Base-by-base conservation (phyloP, 2,888 invertebrate species). In the Drosophila meridionalis region DNA sequence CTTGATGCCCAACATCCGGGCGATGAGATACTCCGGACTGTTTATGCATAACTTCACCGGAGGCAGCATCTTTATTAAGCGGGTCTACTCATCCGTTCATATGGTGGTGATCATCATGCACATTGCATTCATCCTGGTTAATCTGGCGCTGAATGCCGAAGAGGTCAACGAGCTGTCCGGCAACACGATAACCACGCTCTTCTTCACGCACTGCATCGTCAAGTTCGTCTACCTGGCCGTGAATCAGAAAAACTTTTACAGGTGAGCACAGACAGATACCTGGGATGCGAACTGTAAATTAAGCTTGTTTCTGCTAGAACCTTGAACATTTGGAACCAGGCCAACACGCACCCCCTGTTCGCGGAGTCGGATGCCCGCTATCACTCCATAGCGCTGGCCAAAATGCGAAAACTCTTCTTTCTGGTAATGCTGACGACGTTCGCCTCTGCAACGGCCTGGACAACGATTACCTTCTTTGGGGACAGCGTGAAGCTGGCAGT, bases 311-410 rank as follows among this genome's bases (percentile, higher is more conserved):
- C 7, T 48, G 3, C 26, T 53, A 95, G 97, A 88, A 96, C 97
- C 0, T 92, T 97, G 47, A 96, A 95, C 38, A 95, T 96, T 73
- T 97, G 97, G 97, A 97, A 97, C 92, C 96, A 97, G 93, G 95
- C 96, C 0, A 97, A 97, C 92, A 95, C 96, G 62, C 97, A 97
- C 93, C 97, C 97, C 0, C 92, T 97, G 47, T 97, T 97, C 92
- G 95, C 96, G 55, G 97, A 97, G 92, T 97, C 97, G 0, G 96
- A 97, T 90, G 95, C 96, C 0, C 94, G 96, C 28, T 97, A 96
- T 92, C 96, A 97, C 90, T 95, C 96, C 47, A 94, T 96, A 43
- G 94, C 97, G 0, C 92, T 97, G 59, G 95, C 95, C 64, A 96
- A 96, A 93, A 97, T 96, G 95, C 94, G 97, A 57, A 95, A 95